phyloP scores from a whole-genome alignment of 2,113 vertebrate genomes.

The Perognathus longimembris region DNA sequence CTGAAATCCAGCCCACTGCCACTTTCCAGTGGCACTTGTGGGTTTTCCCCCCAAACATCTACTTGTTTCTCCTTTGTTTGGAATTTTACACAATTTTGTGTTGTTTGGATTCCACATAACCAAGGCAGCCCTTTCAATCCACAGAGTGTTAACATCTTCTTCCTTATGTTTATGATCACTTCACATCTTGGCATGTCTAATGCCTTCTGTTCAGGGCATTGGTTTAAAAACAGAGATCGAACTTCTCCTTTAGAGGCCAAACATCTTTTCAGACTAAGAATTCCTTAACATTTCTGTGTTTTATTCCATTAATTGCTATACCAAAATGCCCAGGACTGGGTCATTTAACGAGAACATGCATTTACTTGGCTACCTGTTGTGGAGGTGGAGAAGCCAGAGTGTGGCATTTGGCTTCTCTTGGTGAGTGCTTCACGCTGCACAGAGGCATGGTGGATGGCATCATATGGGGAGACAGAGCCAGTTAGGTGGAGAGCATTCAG shows the following conservation, averaged over 20 bases:
- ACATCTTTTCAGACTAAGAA: not conserved
- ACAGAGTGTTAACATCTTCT: not conserved
- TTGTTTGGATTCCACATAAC: not conserved
- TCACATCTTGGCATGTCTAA: not conserved
- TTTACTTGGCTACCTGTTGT: not conserved
- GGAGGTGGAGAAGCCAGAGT: not conserved
- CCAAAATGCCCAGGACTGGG: not conserved
- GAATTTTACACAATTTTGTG: not conserved
- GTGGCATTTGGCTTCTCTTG: not conserved
- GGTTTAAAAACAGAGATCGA: not conserved
- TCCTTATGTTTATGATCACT: not conserved
- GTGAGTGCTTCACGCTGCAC: not conserved
- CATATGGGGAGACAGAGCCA: not conserved
- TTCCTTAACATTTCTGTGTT: not conserved
- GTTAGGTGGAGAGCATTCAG: not conserved
- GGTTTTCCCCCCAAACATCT: not conserved
- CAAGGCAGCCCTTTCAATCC: not conserved
- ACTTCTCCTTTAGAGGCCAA: not conserved
- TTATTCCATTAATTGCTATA: not conserved
- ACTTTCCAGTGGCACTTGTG: not conserved
- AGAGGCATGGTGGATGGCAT: no score
- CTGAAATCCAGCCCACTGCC: not conserved
- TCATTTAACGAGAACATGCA: not conserved
- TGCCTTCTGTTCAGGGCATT: not conserved
- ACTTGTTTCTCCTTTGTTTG: constrained; percentile 18